A percentile compares a stretch with the other conserved stretches of the same genome.
These are phyloP conservation scores for Drosophila ficusphila DNA, from an alignment of 1,140 invertebrate species.

Conservation along the genomic window DNA sequence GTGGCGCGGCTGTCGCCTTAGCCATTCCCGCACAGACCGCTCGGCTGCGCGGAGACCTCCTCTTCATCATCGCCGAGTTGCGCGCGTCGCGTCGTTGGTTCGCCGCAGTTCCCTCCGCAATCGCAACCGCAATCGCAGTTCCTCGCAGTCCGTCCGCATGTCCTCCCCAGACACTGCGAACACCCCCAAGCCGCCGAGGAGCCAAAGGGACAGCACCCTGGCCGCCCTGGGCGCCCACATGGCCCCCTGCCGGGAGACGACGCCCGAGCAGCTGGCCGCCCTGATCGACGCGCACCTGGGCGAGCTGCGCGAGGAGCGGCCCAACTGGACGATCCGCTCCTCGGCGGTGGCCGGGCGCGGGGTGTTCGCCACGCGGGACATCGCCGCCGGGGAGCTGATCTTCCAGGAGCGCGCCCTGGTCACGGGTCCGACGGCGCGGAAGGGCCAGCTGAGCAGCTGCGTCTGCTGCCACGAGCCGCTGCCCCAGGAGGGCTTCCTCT, in stretches of 20 bases:
- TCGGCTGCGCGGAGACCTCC: conserved; percentile 33
- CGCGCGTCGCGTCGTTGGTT: conserved; percentile 61
- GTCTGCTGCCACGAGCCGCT: conserved; percentile 71
- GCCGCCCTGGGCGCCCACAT: conserved; percentile 66
- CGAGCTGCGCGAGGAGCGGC: conserved; percentile 65
- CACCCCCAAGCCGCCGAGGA: not conserved
- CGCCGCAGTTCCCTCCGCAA: conserved; percentile 18
- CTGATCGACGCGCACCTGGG: conserved; percentile 75
- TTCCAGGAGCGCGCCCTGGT: conserved; percentile 88
- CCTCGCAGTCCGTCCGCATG: not conserved
- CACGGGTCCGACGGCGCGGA: conserved; percentile 86
- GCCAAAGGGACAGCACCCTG: conserved; percentile 53
- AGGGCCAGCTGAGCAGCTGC: conserved; percentile 77
- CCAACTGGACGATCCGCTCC: conserved; percentile 70
- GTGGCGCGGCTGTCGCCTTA: conserved; percentile 19
- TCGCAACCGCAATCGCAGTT: not conserved
- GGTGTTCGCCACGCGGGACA: conserved; percentile 87
- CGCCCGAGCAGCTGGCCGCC: conserved; percentile 74
- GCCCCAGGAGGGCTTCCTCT: conserved; percentile 83
- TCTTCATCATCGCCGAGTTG: conserved; percentile 66
- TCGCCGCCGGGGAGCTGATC: conserved; percentile 88
- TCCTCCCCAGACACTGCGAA: not conserved
- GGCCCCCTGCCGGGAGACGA: conserved; percentile 65
- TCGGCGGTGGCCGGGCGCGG: conserved; percentile 85
- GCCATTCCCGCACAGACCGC: conserved; percentile 34